Base-by-base conservation (phyloP, 2,797 vertebrate species). In the Clarias laeviceps region DNA sequence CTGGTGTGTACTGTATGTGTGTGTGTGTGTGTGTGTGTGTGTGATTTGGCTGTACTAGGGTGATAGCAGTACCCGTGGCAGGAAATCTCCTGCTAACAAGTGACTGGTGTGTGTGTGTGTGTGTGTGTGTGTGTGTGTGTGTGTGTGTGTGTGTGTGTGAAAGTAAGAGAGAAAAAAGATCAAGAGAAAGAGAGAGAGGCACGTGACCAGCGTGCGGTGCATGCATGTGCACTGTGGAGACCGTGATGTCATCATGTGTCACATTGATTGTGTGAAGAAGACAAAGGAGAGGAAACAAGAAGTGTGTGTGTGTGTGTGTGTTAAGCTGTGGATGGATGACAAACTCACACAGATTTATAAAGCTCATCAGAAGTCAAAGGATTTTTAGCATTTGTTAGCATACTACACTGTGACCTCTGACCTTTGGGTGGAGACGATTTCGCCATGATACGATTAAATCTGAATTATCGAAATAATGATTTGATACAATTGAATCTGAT, bases 1-100 rank as follows among this genome's bases (percentile, higher is more conserved):
- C 84, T 85, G 68, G 78, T 65, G 27, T 65, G 68, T 80, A 77
- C 37, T 54, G 54, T n/a, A 56, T 24, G 12, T 17, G 54, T n/a
- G 50, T 82, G 54, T 72, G 68, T 62, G 81, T 82, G 27, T 77
- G 50, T 78, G 54, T 24, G 76, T 20, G 77, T 45, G 77, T n/a
- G 79, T 9, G 24, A 61, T 79, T 79, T 79, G 76, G 56, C 76
- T 61, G 18, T 40, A 40, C 37, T 40, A 40, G 68, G 20, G 68
- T 40, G 68, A 24, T n/a, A 40, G 34, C 34, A 24, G 8, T 45
- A 17, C 32, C 34, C 32, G 27, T 65, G 59, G 61, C 32, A 64
- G 34, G n/a, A 40, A 80, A 18, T 12, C 59, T 59, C 29, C 2
- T 59, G 74, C 14, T 80, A 62, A 64, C 59, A 62, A 64, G 57